Evolutionary conservation across 1,140 invertebrate species (phyloP), one percentile per base, ranked within the genome.

Genomic region (Brachionus koreanus): DNA sequence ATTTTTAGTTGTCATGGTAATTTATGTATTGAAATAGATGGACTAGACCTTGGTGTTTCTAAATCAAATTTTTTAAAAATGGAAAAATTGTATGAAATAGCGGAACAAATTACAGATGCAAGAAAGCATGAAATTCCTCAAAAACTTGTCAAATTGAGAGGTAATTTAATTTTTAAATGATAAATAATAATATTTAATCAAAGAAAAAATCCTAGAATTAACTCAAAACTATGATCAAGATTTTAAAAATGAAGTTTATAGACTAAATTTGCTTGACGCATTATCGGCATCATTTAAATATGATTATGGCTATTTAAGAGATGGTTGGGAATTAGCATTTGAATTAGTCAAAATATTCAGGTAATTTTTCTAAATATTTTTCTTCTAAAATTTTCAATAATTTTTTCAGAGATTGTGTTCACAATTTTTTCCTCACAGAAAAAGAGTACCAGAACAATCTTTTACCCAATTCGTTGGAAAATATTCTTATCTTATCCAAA

Each of bases 291-390:
- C 76, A 16, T 61, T 79, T 43, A 79, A 79, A 65, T 61, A 57
- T 35, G 76, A 79, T 5, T 79, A 79, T 61, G 76, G 46, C 0
- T 61, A 42, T 16, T 61, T 79, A 61, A 65, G 57, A 42, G 49
- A 79, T 29, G 76, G 76, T 33, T 57, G 49, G 49, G 25, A 79
- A 10, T 23, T 79, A 9, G 19, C 49, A 9, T n/a, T 79, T 3
- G 76, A 79, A 19, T 25, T 79, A 5, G 76, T 79, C 9, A 79
- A 79, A 65, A 57, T 79, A 39, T 79, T 79, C 12, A 23, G 76
- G 76, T 79, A 79, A 16, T 3, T 65, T 35, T 42, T 39, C 3
- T 4, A 10, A n/a, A 19, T 25, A 25, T 12, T 63, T 35, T 52
- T 25, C 0, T 16, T 52, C 6, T 7, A 52, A 52, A 33, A 23